phyloP scores from a whole-genome alignment of 2,797 vertebrate species.

The Hemibagrus guttatus region DNA sequence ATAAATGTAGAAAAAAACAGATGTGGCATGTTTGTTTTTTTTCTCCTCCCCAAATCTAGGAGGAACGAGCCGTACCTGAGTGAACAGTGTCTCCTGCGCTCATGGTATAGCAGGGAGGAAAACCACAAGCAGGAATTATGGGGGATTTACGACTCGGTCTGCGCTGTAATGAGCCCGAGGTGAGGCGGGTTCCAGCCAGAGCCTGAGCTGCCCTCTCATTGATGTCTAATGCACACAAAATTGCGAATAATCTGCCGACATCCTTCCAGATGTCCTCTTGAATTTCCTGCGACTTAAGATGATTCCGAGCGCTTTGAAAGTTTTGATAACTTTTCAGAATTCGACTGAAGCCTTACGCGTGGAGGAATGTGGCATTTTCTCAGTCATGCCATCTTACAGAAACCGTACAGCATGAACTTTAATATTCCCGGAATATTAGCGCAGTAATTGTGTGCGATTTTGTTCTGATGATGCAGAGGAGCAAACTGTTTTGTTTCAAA shows the following conservation, averaged over 20 bases:
- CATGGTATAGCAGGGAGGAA: constrained; percentile 64
- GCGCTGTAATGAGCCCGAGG: constrained; percentile 68
- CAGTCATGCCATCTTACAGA: constrained; percentile 35
- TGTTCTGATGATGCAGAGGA: background rate
- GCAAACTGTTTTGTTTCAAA: background rate
- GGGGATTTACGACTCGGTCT: constrained; percentile 75
- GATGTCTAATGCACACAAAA: constrained; percentile 81
- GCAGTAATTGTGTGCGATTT: background rate
- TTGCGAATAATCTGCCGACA: constrained; percentile 81
- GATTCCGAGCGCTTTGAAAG: constrained; percentile 78
- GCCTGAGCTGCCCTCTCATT: constrained; percentile 70
- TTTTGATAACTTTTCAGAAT: constrained; percentile 81
- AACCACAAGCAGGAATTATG: constrained; percentile 70
- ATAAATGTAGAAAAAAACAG: too few species aligned
- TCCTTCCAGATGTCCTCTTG: constrained; percentile 80
- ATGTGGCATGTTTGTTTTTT: background rate
- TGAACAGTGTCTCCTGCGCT: constrained; percentile 54
- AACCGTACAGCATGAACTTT: background rate
- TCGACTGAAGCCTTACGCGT: constrained; percentile 73
- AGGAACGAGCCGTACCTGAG: constrained; percentile 64
- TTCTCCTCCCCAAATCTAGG: background rate
- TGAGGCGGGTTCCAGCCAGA: constrained; percentile 61
- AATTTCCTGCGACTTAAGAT: constrained; percentile 83
- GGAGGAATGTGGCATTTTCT: constrained; percentile 69
- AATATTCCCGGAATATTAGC: background rate